Evolutionary conservation across 1,140 invertebrate species (phyloP).

Genomic region (Pseudomyrmex cubaensis): DNA sequence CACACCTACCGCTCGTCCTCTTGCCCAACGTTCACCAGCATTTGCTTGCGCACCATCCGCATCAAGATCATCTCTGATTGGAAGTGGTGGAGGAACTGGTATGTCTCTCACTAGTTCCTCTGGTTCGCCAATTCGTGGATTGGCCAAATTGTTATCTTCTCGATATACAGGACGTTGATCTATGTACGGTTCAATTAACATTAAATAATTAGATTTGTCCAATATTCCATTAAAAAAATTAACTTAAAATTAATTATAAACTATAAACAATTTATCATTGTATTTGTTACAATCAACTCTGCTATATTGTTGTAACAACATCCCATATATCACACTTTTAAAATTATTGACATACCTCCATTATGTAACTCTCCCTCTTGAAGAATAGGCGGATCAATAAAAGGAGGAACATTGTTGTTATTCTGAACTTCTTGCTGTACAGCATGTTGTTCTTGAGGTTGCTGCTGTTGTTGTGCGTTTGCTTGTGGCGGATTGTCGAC

Average conservation of each 20-base stretch:
- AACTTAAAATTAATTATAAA: too few species aligned
- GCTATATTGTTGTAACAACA: neutral
- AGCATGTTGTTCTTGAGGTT: conserved; percentile 70
- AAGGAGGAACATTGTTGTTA: conserved; percentile 84
- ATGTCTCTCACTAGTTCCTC: conserved; percentile 42
- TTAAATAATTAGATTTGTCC: too few species aligned
- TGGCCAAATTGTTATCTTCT: conserved; percentile 66
- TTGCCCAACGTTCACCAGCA: conserved; percentile 76
- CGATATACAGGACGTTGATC: conserved; percentile 66
- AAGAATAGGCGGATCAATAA: conserved; percentile 77
- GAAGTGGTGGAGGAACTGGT: conserved; percentile 50
- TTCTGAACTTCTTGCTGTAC: conserved; percentile 75
- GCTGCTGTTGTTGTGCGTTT: conserved; percentile 66
- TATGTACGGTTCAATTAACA: conserved; percentile 20
- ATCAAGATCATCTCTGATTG: conserved; percentile 68
- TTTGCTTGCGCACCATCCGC: conserved; percentile 69
- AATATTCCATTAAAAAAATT: too few species aligned
- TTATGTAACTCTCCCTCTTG: conserved; percentile 69
- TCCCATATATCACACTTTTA: neutral
- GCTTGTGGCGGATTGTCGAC: conserved; percentile 80
- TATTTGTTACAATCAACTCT: neutral
- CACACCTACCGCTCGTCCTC: conserved; percentile 1
- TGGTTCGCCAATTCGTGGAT: conserved; percentile 56
- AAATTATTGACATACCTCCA: conserved; percentile 61
- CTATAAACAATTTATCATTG: too few species aligned